phyloP scores from a whole-genome alignment of 1,140 invertebrate species.

The Yoshiicerus persimilis region DNA sequence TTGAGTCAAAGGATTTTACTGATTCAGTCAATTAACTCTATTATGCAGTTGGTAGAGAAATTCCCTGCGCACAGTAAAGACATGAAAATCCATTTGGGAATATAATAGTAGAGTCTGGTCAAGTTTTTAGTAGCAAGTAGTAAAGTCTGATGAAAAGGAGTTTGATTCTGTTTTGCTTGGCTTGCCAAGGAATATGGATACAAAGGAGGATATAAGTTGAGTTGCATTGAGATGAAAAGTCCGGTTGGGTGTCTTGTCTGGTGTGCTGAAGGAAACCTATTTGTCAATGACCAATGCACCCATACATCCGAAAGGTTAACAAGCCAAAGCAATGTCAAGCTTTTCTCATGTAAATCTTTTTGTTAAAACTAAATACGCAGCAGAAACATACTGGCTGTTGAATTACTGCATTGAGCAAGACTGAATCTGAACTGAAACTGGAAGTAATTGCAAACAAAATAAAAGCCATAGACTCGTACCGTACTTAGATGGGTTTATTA shows the following conservation, averaged over 20 bases:
- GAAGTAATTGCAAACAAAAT: neutral
- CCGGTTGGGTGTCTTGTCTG: slow-evolving; percentile 6
- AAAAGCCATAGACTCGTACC: neutral
- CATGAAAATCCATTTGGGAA: neutral
- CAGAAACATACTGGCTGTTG: neutral
- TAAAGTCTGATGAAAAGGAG: neutral
- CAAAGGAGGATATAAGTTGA: neutral
- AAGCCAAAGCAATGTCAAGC: neutral
- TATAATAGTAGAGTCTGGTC: neutral
- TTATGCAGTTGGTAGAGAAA: neutral
- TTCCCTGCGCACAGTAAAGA: neutral
- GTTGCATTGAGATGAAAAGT: neutral
- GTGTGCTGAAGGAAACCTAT: neutral
- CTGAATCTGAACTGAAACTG: neutral
- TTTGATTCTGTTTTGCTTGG: neutral
- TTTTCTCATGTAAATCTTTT: slow-evolving; percentile 12
- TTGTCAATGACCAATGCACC: slow-evolving; percentile 18
- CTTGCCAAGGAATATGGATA: neutral
- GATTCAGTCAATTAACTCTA: neutral
- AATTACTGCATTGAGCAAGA: neutral
- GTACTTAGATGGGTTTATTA: neutral
- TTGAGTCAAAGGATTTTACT: neutral
- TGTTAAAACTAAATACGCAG: neutral
- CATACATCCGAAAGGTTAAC: slow-evolving; percentile 12
- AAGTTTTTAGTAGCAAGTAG: neutral